These are phyloP conservation scores for Sebastes wilsoni DNA, from an alignment of 2,797 vertebrate genomes.

Conservation along the genomic window DNA sequence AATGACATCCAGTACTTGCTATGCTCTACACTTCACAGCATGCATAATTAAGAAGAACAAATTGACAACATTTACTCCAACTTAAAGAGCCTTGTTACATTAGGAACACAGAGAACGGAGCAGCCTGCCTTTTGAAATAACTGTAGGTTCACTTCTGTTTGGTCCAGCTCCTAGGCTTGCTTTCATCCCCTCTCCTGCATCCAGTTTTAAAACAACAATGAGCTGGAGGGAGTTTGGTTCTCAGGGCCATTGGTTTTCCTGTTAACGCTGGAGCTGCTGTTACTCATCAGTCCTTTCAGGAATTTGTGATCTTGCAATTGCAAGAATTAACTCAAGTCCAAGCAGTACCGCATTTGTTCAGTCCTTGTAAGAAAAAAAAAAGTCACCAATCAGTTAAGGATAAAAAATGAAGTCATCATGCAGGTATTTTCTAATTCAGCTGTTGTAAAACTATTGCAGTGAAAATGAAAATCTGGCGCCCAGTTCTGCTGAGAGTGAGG, in stretches of 20 bases:
- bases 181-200: too few species aligned
- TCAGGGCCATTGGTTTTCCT: background rate
- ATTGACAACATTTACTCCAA: too few species aligned
- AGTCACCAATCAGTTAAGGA: background rate
- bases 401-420: background rate
- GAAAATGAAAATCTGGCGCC: background rate
- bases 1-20: background rate
- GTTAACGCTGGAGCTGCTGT: background rate
- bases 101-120: background rate
- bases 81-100: background rate
- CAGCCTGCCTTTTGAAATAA: accelerated
- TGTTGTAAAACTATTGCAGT: background rate
- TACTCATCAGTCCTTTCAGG: background rate
- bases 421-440: background rate
- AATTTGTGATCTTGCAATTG: background rate
- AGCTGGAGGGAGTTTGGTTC: background rate
- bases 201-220: background rate
- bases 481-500: background rate
- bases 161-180: background rate
- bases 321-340: background rate
- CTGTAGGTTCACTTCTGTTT: background rate
- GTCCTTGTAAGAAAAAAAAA: background rate
- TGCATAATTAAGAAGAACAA: background rate
- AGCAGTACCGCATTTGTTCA: background rate
- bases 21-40: background rate